Evolutionary conservation across 2,113 vertebrate species (phyloP).

Genomic region (Phocoena sinus): DNA sequence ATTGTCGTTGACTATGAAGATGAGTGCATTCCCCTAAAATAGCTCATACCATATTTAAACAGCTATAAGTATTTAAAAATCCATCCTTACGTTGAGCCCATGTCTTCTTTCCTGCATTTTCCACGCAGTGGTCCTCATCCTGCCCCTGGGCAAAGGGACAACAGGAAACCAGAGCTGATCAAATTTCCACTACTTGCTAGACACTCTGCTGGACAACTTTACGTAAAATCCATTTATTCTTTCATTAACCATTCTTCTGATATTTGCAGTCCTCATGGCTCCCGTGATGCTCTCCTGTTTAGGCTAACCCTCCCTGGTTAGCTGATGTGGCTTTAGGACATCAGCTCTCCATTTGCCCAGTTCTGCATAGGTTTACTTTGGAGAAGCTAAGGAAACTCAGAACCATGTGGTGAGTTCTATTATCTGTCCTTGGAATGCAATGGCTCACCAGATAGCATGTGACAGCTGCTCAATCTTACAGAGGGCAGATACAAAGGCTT

Average conservation of each 20-base stretch:
- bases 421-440: background rate
- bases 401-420: background rate
- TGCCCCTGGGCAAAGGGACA: background rate
- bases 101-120: background rate
- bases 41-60: background rate
- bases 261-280: background rate
- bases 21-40: background rate
- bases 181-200: background rate
- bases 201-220: background rate
- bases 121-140: background rate
- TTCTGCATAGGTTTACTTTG: background rate
- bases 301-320: background rate
- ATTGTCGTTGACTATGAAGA: background rate
- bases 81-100: too few species aligned
- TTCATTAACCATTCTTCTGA: background rate
- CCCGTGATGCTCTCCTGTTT: background rate
- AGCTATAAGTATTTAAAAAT: background rate
- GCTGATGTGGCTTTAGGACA: background rate
- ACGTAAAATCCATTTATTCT: background rate
- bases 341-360: too few species aligned
- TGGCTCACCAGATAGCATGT: fast-evolving
- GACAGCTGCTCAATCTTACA: background rate
- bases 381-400: background rate
- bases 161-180: background rate
- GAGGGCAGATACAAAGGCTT: background rate